phyloP scores from a whole-genome alignment of 92 coral and sea anemone species.

The Blastomussa wellsi region DNA sequence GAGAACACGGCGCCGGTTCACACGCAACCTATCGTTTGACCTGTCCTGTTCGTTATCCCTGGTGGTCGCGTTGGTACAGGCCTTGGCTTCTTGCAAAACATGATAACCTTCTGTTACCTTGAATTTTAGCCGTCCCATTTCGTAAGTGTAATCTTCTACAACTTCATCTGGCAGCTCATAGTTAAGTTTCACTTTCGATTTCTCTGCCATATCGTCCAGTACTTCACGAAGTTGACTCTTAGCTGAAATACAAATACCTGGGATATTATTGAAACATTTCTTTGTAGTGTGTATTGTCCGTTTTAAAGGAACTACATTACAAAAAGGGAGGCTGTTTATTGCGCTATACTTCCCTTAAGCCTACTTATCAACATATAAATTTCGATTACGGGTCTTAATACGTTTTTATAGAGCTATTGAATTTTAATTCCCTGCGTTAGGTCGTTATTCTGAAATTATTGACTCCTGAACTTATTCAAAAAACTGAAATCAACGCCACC shows the following conservation, averaged over 20 bases:
- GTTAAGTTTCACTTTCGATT: slow-evolving; percentile 87
- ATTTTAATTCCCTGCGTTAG: too few species aligned
- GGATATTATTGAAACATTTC: background rate
- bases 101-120: slow-evolving; percentile 55
- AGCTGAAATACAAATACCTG: slow-evolving; percentile 45
- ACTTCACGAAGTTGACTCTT: slow-evolving; percentile 97
- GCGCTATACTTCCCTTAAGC: background rate
- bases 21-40: too few species aligned
- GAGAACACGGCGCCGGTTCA: too few species aligned
- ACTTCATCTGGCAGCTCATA: slow-evolving; percentile 87
- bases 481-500: too few species aligned
- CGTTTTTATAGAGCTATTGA: too few species aligned
- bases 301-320: too few species aligned
- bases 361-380: background rate
- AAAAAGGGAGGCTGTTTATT: too few species aligned
- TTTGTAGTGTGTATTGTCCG: too few species aligned
- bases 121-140: slow-evolving; percentile 87
- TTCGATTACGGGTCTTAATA: too few species aligned
- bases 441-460: too few species aligned
- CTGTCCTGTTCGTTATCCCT: background rate
- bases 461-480: too few species aligned
- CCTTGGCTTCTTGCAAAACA: background rate
- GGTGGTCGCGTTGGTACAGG: background rate
- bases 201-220: slow-evolving; percentile 68
- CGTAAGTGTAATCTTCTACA: slow-evolving; percentile 93